Base-by-base conservation (phyloP, 2,797 vertebrate genomes). In the Darevskia nairensis region DNA sequence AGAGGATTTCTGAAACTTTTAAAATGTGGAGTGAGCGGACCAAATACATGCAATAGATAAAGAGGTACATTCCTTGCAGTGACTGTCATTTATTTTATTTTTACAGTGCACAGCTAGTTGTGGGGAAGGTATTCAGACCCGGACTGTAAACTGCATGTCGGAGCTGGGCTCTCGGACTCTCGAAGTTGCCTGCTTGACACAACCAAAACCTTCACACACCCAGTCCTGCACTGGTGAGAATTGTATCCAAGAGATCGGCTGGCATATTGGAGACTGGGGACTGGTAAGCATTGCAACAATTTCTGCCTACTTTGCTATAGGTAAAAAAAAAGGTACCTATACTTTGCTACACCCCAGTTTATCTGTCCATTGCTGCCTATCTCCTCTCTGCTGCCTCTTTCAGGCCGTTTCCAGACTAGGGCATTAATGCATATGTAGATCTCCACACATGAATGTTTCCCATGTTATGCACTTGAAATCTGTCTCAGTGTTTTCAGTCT, bases 91-190 rank as follows among this genome's bases (percentile, higher is more conserved):
- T 72, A 35, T 6, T 94, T 74, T 44, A 19, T 74, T 32, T 39
- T 74, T 17, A 32, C 95, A 99, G 99, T 99, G 99, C 94, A 99
- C 99, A 0, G 97, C 97, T 86, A 98, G 96, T 80, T 99, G 99
- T 0, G 98, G 98, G 0, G 89, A 97, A 13, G 99, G 99, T 0
- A 92, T 98, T 72, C 98, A 98, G 96, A 98, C 95, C 85, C 96
- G 98, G 19, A 96, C 97, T 0, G 96, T 99, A 89, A 97, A 95
- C 76, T 99, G 99, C 87, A 95, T 92, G 64, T 96, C 97, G 0
- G 95, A 96, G 1, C 94, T 95, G 29, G 98, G 97, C 1, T 89
- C 95, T 84, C 95, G 81, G 89, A 94, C 98, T 86, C 97, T 96
- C n/a, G 97, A 98, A 8, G 92, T 95, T 0, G 95, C 95, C 4